phyloP scores from a whole-genome alignment of 23 tunicate genomes.

The Styela clava region DNA sequence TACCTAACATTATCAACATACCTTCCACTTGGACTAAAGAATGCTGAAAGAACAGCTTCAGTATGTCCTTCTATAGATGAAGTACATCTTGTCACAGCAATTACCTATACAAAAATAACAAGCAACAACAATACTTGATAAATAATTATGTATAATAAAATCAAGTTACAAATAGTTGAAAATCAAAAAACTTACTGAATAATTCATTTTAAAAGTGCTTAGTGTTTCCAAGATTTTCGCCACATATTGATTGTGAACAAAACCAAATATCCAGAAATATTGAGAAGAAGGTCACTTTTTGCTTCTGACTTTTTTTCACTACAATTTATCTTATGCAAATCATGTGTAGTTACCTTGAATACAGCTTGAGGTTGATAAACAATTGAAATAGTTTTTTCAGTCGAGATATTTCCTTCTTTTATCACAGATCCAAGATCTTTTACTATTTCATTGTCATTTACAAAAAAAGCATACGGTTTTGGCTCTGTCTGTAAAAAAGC shows the following conservation, averaged over 20 bases:
- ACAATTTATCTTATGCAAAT: no score
- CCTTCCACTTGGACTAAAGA: conserved; percentile 82
- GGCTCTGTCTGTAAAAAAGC: conserved; percentile 57
- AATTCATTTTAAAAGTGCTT: no score
- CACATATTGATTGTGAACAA: no score
- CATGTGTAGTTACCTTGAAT: no score
- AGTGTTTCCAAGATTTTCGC: no score
- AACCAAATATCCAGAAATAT: no score
- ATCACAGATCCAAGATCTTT: conserved; percentile 49
- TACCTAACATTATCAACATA: no score
- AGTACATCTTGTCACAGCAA: conserved; percentile 96
- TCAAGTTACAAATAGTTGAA: neutral
- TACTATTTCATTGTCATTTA: conserved; percentile 76
- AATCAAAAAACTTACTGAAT: neutral
- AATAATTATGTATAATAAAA: neutral
- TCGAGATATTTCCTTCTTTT: conserved; percentile 65
- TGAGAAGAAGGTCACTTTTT: no score
- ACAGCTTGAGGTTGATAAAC: conserved; percentile 95
- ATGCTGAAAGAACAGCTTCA: conserved; percentile 83
- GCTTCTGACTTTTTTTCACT: no score
- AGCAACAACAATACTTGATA: neutral
- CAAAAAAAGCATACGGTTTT: conserved; percentile 82
- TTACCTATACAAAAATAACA: conserved; percentile 47
- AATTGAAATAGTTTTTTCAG: conserved; percentile 72
- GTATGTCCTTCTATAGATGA: conserved; percentile 98